Evolutionary conservation across 2,888 invertebrate genomes (phyloP), one percentile per base, ranked within the genome.

Genomic region (Acrocera orbiculus): DNA sequence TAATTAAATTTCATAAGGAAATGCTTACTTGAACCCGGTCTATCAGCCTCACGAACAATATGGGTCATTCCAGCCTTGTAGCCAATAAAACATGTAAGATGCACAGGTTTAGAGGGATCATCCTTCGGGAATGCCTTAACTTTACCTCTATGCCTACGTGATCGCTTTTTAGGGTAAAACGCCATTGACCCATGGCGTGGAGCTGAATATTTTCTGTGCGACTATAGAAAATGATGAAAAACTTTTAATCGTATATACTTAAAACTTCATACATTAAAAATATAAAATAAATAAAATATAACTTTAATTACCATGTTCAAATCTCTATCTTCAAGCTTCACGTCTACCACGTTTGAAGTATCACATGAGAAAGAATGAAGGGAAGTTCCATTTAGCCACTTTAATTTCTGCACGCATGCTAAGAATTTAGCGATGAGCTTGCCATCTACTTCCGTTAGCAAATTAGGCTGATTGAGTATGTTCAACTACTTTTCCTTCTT

Each of bases 41-140:
- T 78, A 65, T 96, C 93, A 34, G 93, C 95, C 66, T 98, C 98
- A 48, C 98, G 76, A 8, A 99, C 86, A 63, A 98, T 85, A 62
- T 98, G 98, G 52, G 93, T 95, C 98, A 98, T 99, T 61, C 98
- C 98, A 56, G 98, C 96, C 63, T 99, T 98, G 67, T 95, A 99
- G 39, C 86, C 93, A 50, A 98, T 72, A 58, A 98, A 98, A 30
- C 95, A 89, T 2, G 98, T 99, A 40, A 98, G 69, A 65, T 96
- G 95, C 4, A 96, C 89, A 27, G 98, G 96, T 62, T 96, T 96
- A 51, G 69, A 76, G 19, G 82, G 67, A 60, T 98, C 93, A 75
- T 98, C 98, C 59, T 86, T 95, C 20, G 98, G 98, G 72, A 96
- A 99, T 35, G 96, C 89, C 87, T 98, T 98, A 44, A 92, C 89